A percentile compares a stretch with the other conserved stretches of the same genome.
Evolutionary conservation across 2,797 vertebrate genomes (phyloP).

Genomic region (Scolopax bukidnonensis): DNA sequence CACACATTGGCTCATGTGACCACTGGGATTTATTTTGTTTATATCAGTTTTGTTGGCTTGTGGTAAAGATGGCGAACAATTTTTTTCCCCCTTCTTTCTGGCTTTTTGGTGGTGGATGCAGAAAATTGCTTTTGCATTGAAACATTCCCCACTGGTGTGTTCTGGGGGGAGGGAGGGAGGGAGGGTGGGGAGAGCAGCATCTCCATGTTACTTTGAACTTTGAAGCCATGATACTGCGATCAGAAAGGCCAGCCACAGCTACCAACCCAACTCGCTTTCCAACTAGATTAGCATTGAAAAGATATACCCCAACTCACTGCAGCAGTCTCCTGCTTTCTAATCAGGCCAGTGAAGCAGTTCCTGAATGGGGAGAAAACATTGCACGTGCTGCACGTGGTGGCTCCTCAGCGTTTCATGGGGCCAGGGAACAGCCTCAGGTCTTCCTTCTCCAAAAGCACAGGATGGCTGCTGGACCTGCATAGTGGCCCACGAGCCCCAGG

Average conservation of each 20-base stretch:
- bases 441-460: not conserved
- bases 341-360: not conserved
- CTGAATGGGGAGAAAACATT: not conserved
- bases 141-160: not conserved
- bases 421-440: not conserved
- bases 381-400: not conserved
- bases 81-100: not conserved
- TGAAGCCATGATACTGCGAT: conserved; percentile 38
- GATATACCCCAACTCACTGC: not conserved
- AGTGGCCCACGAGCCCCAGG: rapidly evolving
- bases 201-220: not conserved
- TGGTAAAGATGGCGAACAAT: not conserved
- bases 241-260: conserved; percentile 37
- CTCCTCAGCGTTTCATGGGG: not conserved
- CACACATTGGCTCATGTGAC: rapidly evolving
- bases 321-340: not conserved
- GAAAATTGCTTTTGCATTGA: not conserved
- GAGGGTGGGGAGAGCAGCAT: not conserved
- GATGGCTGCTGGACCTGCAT: not conserved
- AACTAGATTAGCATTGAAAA: not conserved
- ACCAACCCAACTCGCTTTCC: not conserved
- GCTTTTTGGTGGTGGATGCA: not conserved
- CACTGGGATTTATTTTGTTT: not conserved
- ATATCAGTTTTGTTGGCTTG: not conserved
- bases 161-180: no score